Conservation (phyloP, 2,888 invertebrate species). For the Cynaeus angustus region DNA sequence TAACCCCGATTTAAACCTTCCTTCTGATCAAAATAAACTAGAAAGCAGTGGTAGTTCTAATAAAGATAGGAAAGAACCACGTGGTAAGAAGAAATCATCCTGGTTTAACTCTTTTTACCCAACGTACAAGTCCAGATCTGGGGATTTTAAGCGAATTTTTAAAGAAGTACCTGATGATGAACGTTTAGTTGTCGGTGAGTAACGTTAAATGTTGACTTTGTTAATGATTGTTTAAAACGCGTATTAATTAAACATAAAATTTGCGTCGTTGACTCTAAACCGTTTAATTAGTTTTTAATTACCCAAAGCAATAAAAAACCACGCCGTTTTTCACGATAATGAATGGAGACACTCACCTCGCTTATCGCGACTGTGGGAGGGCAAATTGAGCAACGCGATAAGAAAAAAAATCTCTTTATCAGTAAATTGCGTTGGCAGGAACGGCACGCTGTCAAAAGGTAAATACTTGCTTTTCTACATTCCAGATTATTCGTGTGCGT, state of each 20-base stretch:
- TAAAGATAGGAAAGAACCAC: slow-evolving; percentile 65
- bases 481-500: slow-evolving; percentile 96
- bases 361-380: slow-evolving; percentile 24
- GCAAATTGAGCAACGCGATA: slow-evolving; percentile 22
- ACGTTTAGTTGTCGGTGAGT: slow-evolving; percentile 92
- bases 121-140: slow-evolving; percentile 94
- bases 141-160: slow-evolving; percentile 94
- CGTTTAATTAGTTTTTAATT: background rate
- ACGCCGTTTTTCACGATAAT: background rate
- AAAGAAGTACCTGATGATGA: slow-evolving; percentile 94
- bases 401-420: slow-evolving; percentile 38
- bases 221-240: slow-evolving; percentile 10
- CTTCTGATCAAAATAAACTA: slow-evolving; percentile 59
- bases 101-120: slow-evolving; percentile 92
- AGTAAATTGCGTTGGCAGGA: slow-evolving; percentile 27
- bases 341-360: slow-evolving; percentile 2
- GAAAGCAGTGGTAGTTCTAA: slow-evolving; percentile 60
- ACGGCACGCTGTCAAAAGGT: slow-evolving; percentile 24
- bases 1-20: slow-evolving; percentile 58
- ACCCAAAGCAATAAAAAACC: too few species aligned
- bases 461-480: slow-evolving; percentile 49
- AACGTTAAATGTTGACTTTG: slow-evolving; percentile 30
- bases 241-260: slow-evolving; percentile 14
- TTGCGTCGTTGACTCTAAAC: background rate
- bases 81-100: slow-evolving; percentile 84